Evolutionary conservation across 2,888 invertebrate species (phyloP), one percentile per base, ranked within the genome.

Genomic region (Trichacis sp.): DNA sequence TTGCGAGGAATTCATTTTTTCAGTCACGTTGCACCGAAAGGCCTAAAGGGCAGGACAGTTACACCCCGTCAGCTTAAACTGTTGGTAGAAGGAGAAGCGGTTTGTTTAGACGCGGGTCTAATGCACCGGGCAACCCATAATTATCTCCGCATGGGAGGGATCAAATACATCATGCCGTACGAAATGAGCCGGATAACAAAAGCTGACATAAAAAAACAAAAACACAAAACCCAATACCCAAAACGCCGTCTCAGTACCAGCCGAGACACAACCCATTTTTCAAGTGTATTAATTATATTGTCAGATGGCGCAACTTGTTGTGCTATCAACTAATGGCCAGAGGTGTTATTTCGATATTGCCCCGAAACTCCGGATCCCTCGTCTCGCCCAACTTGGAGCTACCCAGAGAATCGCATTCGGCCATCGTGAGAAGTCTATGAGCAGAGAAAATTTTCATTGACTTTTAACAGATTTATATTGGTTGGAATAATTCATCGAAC

Each of bases 61-160:
- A 69, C 71, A 70, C 73, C 70, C 71, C 69, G 68, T 68, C 77
- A 76, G 75, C 75, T 76, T 79, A 79, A 81, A 81, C 79, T 79
- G 77, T 80, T 77, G 74, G 76, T 75, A 74, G 77, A 77, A 75
- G 71, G 77, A 76, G 72, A 76, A 80, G 80, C 77, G 79, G 81
- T 81, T 81, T 82, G 80, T 82, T 81, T 82, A 80, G 81, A 81
- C 75, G 74, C 74, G 73, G 76, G 76, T 76, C 78, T 82, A 81
- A 80, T 81, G 74, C 74, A 54, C 69, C 61, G 64, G 62, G 70
- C 72, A 73, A 76, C 81, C 81, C 76, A 74, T 81, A 82, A 82
- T 82, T 77, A 82, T 74, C 73, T 71, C 62, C 70, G 73, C 63
- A 78, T 78, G 77, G 78, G 76, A 72, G 75, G 77, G 74, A 73